These are phyloP conservation scores for Latrodectus hesperus DNA, from an alignment of 2,888 invertebrate species.

Conservation along the genomic window DNA sequence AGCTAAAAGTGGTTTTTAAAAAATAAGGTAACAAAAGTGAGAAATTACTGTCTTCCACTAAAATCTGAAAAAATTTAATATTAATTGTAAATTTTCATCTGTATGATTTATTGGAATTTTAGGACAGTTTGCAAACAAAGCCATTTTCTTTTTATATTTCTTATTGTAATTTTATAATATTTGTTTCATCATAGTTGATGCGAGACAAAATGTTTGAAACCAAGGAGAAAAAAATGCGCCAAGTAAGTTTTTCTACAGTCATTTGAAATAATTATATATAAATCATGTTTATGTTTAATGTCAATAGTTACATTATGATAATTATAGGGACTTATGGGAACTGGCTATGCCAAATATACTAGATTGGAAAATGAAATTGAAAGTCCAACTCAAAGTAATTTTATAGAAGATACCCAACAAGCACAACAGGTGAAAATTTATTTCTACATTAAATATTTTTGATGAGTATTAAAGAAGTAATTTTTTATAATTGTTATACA, in stretches of 20 bases:
- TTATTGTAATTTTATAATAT: not conserved
- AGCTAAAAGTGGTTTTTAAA: not conserved
- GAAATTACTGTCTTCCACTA: not conserved
- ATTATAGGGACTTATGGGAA: conserved; percentile 66
- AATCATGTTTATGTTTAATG: conserved; percentile 21
- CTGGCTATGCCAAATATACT: conserved; percentile 81
- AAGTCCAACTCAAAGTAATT: conserved; percentile 74
- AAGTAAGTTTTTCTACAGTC: conserved; percentile 77
- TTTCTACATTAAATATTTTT: no score
- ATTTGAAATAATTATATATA: not conserved
- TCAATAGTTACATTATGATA: conserved; percentile 24
- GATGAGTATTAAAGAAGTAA: no score
- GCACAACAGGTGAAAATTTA: conserved; percentile 74
- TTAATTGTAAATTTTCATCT: no score
- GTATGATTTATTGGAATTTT: no score
- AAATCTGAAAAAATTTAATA: not conserved
- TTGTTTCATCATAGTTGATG: conserved; percentile 81
- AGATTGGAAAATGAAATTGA: conserved; percentile 87
- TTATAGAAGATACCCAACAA: conserved; percentile 74
- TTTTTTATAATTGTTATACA: no score
- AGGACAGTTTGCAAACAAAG: no score
- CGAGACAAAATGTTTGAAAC: conserved; percentile 92
- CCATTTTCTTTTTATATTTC: no score
- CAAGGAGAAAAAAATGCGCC: conserved; percentile 87
- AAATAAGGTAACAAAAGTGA: not conserved